Conservation (phyloP, 2,113 vertebrate species). For the Epinephelus fuscoguttatus region DNA sequence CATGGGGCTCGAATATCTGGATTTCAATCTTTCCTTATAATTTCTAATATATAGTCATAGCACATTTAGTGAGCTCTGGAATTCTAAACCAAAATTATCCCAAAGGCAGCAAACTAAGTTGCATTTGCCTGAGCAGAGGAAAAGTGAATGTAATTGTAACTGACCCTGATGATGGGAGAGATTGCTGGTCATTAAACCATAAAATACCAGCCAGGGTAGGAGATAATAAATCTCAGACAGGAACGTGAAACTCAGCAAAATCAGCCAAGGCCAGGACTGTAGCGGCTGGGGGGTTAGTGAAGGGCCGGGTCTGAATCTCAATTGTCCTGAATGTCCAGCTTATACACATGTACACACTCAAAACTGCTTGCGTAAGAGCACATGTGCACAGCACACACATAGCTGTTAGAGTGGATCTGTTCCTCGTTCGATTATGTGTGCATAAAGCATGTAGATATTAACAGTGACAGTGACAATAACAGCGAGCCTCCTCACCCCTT, state of each 20-base stretch:
- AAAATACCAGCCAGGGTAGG: slow-evolving; percentile 62
- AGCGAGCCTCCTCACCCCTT: slow-evolving; percentile 9
- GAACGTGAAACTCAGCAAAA: slow-evolving; percentile 66
- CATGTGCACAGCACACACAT: neutral
- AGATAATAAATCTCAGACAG: slow-evolving; percentile 70
- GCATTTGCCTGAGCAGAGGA: slow-evolving; percentile 44
- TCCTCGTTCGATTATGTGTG: slow-evolving; percentile 15
- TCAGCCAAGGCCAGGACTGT: slow-evolving; percentile 51
- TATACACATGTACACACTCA: neutral
- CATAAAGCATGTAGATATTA: slow-evolving; percentile 42
- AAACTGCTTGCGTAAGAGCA: neutral
- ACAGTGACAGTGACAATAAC: slow-evolving; percentile 46
- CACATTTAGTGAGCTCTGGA: slow-evolving; percentile 20
- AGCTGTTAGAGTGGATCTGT: neutral
- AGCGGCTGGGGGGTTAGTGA: slow-evolving; percentile 13
- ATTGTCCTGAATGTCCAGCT: slow-evolving; percentile 26
- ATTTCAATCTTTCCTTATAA: slow-evolving; percentile 33
- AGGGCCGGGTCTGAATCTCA: slow-evolving; percentile 48
- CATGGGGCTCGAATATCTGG: neutral
- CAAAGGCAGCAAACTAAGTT: slow-evolving; percentile 27
- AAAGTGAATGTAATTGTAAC: slow-evolving; percentile 70
- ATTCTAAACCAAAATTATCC: slow-evolving; percentile 37
- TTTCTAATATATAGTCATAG: slow-evolving; percentile 45
- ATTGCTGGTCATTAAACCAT: slow-evolving; percentile 74
- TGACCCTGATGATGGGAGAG: slow-evolving; percentile 70